A percentile compares a stretch with the other conserved stretches of the same genome.
phyloP scores from a whole-genome alignment of 2,888 invertebrate species.

The Platerodrilus igneus region DNA sequence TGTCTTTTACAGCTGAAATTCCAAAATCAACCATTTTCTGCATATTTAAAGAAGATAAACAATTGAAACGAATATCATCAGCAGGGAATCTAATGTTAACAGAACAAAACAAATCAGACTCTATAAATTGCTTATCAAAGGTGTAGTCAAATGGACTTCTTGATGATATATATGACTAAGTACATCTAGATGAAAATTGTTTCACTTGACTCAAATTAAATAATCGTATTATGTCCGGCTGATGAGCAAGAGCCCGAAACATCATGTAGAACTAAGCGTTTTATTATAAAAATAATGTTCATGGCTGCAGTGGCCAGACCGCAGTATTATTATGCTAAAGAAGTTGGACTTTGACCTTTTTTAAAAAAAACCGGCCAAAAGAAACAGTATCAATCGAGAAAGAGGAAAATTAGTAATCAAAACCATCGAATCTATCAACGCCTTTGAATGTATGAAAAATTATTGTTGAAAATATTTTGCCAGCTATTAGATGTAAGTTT shows the following conservation, averaged over 20 bases:
- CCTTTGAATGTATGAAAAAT: background rate
- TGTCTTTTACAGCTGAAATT: no score
- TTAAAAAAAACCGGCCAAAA: background rate
- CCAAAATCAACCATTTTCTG: no score
- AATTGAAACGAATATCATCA: background rate
- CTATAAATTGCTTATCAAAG: background rate
- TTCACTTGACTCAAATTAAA: background rate
- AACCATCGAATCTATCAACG: background rate
- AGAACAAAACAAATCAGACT: background rate
- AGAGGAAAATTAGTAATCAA: background rate
- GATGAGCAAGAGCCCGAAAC: background rate
- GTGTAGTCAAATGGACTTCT: background rate
- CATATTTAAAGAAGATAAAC: background rate
- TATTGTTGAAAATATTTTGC: background rate
- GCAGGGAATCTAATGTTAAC: background rate
- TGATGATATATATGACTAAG: background rate
- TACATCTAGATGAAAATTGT: conserved; percentile 1
- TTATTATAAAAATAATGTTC: no score
- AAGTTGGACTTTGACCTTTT: background rate
- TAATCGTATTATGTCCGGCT: background rate
- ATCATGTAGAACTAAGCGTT: background rate
- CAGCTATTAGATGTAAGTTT: background rate
- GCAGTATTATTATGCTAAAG: background rate
- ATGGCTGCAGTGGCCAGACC: no score
- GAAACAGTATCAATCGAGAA: background rate